Evolutionary conservation across 92 coral and sea anemone genomes (phyloP).

Genomic region (Palythoa grandis): DNA sequence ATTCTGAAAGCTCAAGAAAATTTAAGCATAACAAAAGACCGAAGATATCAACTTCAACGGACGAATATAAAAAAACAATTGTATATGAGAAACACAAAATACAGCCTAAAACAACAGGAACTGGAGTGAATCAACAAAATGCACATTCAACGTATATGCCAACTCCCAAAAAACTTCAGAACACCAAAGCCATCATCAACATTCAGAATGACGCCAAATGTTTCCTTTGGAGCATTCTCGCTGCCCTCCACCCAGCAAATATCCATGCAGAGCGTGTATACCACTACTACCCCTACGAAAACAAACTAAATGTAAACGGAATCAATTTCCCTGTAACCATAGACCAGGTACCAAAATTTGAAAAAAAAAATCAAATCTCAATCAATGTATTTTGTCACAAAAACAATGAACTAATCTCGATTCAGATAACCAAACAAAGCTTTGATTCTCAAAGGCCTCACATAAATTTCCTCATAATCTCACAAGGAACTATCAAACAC

Average conservation of each 20-base stretch:
- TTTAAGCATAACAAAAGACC: no score
- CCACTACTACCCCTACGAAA: slow-evolving; percentile 33
- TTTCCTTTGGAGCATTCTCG: slow-evolving; percentile 53
- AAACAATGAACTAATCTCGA: neutral
- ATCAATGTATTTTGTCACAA: slow-evolving; percentile 1
- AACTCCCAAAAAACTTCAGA: slow-evolving; percentile 40
- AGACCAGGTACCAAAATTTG: slow-evolving; percentile 46
- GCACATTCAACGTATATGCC: no score
- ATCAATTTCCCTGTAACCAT: slow-evolving; percentile 45
- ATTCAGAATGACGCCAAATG: slow-evolving; percentile 51
- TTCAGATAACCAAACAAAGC: neutral
- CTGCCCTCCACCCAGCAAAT: slow-evolving; percentile 36
- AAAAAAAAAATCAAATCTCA: slow-evolving; percentile 35
- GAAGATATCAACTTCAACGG: no score
- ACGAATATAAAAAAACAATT: no score
- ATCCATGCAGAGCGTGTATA: slow-evolving; percentile 36
- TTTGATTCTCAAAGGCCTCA: neutral
- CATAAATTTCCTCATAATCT: neutral
- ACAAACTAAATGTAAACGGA: slow-evolving; percentile 47
- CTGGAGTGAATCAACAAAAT: no score
- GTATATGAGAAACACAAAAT: no score
- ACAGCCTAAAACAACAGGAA: no score
- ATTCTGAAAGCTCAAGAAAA: no score
- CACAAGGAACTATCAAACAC: neutral
- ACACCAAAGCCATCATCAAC: slow-evolving; percentile 57